Percentiles rank a stretch among this genome's conserved stretches.
phyloP scores from a whole-genome alignment of 2,888 invertebrate genomes.

The Neoaliturus tenellus region DNA sequence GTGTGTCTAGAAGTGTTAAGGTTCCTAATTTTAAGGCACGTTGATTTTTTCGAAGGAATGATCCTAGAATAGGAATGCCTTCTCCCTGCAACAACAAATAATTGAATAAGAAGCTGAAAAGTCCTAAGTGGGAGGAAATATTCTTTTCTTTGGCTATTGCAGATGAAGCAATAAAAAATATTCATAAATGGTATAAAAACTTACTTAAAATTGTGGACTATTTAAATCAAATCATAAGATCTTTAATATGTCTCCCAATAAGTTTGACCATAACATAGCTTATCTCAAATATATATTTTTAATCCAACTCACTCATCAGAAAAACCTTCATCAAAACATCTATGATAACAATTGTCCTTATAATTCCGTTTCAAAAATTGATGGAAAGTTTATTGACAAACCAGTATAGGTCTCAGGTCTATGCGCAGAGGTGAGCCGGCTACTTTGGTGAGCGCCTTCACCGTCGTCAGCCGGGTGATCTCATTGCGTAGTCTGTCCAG shows the following conservation, averaged over 20 bases:
- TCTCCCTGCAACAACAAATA: conserved; percentile 78
- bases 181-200: no score
- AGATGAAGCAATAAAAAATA: no score
- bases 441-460: conserved; percentile 96
- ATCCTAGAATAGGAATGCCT: conserved; percentile 93
- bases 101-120: background rate
- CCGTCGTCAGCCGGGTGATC: conserved; percentile 96
- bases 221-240: no score
- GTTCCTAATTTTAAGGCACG: conserved; percentile 95
- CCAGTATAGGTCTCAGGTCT: conserved; percentile 87
- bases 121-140: no score
- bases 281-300: no score
- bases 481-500: conserved; percentile 97
- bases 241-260: no score
- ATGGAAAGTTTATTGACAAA: conserved; percentile 70
- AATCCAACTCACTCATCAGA: conserved; percentile 24
- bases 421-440: conserved; percentile 93
- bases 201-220: no score
- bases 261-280: no score
- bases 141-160: no score
- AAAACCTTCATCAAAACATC: background rate
- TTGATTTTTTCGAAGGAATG: conserved; percentile 97
- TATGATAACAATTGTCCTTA: no score
- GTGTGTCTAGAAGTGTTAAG: conserved; percentile 90
- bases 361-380: no score